Base-by-base conservation (phyloP, 2,888 invertebrate species). In the Andrena chrysosceles region DNA sequence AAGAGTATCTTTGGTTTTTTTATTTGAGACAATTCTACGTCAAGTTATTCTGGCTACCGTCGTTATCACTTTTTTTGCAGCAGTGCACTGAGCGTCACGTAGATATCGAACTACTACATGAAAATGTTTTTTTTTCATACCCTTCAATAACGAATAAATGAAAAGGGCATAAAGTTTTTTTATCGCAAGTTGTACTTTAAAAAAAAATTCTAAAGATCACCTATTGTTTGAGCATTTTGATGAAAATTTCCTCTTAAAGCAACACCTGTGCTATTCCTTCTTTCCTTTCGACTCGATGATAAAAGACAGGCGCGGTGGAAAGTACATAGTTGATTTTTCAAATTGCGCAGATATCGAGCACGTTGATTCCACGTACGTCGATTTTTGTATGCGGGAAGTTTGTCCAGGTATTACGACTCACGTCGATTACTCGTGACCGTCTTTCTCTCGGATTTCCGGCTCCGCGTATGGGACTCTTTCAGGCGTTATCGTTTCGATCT, bases 401-500 rank as follows among this genome's bases (percentile, higher is more conserved):
- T 20, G 13, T 33, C 8, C 8, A 56, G 13, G 10, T 7, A 16
- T 16, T 26, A 31, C 13, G n/a, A 5, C n/a, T 6, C 20, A 35
- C 29, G 63, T 52, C 73, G 31, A 63, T 73, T 78, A 73, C 26
- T 48, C 48, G 10, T 7, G 26, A 23, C 26, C 29, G 29, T 64
- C 59, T 49, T 60, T 31, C 48, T 10, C 62, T 26, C 59, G 75
- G 62, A 68, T 63, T 63, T 78, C 78, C 68, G 63, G 26, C 62
- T 33, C 6, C 42, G 20, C 5, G 10, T 33, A 31, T 4, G 3
- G 2, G n/a, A 16, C 56, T 20, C 23, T 52, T 20, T 2, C 26
- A 7, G n/a, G 1, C 56, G 29, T 29, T 78, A 80, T 77, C 80
- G 67, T 10, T 26, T 10, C 48, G 29, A 77, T 78, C 71, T 20